phyloP scores from a whole-genome alignment of 2,113 vertebrate species.

The Paracanthobrama guichenoti region DNA sequence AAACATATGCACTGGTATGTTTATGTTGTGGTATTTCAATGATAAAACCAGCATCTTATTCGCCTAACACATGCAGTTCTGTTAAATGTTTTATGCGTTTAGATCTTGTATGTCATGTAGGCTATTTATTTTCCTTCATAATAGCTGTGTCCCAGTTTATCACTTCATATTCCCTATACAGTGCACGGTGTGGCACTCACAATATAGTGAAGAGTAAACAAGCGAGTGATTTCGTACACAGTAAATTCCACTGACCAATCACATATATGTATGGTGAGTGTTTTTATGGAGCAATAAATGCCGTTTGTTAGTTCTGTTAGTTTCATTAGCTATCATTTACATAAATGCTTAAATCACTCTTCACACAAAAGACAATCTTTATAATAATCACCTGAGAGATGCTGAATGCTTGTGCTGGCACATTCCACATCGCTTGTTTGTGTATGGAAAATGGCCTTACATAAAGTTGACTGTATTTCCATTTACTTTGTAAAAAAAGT shows the following conservation, averaged over 20 bases:
- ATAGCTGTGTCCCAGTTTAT: background rate
- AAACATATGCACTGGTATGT: too few species aligned
- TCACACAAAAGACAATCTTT: background rate
- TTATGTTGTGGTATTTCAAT: too few species aligned
- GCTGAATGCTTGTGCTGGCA: background rate
- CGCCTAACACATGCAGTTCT: too few species aligned
- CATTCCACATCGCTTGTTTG: background rate
- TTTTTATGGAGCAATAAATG: background rate
- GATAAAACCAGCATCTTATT: too few species aligned
- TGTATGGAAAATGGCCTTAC: background rate
- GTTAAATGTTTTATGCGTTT: background rate
- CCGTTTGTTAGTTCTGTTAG: background rate
- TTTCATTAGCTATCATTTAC: background rate
- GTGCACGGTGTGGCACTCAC: background rate
- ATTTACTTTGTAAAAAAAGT: background rate
- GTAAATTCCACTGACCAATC: background rate
- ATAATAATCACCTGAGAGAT: background rate
- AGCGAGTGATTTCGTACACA: background rate
- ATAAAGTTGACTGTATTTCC: background rate
- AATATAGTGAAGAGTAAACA: background rate
- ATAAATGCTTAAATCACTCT: background rate
- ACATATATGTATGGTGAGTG: background rate
- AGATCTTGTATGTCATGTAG: too few species aligned
- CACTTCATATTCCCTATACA: background rate
- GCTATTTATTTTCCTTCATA: background rate